Conservation (phyloP, 2,888 invertebrate species). For the Agrenia bidenticulata region DNA sequence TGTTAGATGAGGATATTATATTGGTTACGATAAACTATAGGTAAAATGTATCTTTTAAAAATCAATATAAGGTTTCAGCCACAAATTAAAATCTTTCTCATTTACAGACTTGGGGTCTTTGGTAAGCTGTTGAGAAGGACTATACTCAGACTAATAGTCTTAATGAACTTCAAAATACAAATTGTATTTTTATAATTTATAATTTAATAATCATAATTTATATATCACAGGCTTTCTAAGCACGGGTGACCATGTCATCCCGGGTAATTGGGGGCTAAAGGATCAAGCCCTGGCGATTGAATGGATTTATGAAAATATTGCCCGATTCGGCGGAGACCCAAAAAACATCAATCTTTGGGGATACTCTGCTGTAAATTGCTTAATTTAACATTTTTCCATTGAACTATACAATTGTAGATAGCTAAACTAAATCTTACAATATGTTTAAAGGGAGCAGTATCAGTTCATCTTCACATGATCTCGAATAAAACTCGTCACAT, state of each 20-base stretch:
- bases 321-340: conserved; percentile 31
- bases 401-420: too few species aligned
- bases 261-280: conserved; percentile 36
- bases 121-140: too few species aligned
- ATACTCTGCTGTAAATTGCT: conserved; percentile 23
- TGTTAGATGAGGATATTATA: conserved; percentile 32
- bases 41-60: not conserved
- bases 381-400: too few species aligned
- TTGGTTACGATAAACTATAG: conserved; percentile 39
- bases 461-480: conserved; percentile 47
- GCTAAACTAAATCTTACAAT: too few species aligned
- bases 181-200: too few species aligned
- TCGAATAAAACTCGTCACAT: conserved; percentile 27
- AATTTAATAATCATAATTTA: too few species aligned
- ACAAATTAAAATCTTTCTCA: too few species aligned
- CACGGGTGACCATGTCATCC: conserved; percentile 24
- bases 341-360: conserved; percentile 29
- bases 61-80: too few species aligned
- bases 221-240: conserved; percentile 25
- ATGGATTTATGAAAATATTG: conserved; percentile 38
- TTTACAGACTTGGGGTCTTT: conserved; percentile 14
- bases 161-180: too few species aligned
- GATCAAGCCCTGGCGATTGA: conserved; percentile 36
- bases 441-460: conserved; percentile 22
- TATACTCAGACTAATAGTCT: too few species aligned